phyloP scores from a whole-genome alignment of 2,113 vertebrate genomes.

The Mellivora capensis region DNA sequence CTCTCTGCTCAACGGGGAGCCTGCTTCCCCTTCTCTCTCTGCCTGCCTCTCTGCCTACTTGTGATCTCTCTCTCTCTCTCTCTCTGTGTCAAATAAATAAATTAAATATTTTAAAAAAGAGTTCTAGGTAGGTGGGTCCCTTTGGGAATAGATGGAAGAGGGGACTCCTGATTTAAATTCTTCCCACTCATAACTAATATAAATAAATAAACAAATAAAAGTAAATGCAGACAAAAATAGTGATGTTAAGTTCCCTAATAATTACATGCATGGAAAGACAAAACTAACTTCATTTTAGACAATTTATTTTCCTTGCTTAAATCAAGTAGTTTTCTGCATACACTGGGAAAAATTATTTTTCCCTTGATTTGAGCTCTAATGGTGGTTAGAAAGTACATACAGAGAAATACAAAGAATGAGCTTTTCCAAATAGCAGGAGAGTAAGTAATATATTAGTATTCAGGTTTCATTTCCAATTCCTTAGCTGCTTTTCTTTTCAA shows the following conservation, averaged over 20 bases:
- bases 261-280: constrained; percentile 40
- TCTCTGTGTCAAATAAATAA: no score
- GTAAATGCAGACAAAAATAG: not conserved
- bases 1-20: no score
- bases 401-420: constrained; percentile 51
- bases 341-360: constrained; percentile 15
- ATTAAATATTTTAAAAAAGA: no score
- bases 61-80: no score
- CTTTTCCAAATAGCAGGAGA: constrained; percentile 52
- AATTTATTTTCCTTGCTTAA: constrained; percentile 35
- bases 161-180: not conserved
- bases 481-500: constrained; percentile 72
- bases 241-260: constrained; percentile 31
- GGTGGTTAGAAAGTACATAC: constrained; percentile 42
- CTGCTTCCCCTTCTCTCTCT: no score
- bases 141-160: not conserved
- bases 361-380: constrained; percentile 59
- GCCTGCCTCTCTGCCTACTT: no score
- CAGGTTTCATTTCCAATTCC: constrained; percentile 69
- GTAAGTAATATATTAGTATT: constrained; percentile 72
- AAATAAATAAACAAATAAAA: not conserved
- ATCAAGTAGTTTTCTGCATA: constrained; percentile 18
- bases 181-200: not conserved
- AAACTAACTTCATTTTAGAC: constrained; percentile 58
- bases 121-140: not conserved